Base-by-base conservation (phyloP, 1,140 invertebrate species). In the Anastrepha ludens region DNA sequence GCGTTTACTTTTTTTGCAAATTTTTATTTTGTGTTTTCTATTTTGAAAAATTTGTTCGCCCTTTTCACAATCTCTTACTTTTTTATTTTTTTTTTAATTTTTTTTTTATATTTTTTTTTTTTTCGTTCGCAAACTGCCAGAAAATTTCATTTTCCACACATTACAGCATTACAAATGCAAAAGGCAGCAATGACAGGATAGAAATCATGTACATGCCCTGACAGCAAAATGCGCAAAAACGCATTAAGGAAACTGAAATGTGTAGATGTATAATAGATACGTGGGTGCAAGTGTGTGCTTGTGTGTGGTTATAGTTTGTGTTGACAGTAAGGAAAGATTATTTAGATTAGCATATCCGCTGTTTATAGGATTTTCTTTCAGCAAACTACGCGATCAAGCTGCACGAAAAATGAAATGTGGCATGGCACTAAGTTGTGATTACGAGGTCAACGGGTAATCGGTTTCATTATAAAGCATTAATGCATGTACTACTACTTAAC, bases 151-250 rank as follows among this genome's bases (percentile, higher is more conserved):
- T 81, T 81, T 81, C 74, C 47, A 41, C 74, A 81, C 74, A 81
- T 81, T 81, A 81, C 50, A 47, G 74, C 47, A 81, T 81, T 81
- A 55, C 74, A 81, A 81, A 81, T 81, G 74, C 74, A 81, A 81
- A 74, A 7, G 74, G 47, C 74, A 55, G 74, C 50, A 81, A 81
- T 81, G 74, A 81, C 74, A 81, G 74, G 74, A 81, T 81, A 81
- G 74, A 81, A 81, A 81, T 81, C 47, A 55, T 81, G 74, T 81
- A 81, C 74, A 81, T 81, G 74, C 13, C 50, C 47, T 81, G 74
- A 81, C 74, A 81, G 47, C 74, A 81, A 81, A 81, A 81, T 81
- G 74, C 50, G 74, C 74, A 58, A 81, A 81, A 81, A 81, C 74
- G 74, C 74, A 81, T 81, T 81, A 81, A 50, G 74, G 47, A 81